phyloP scores from a whole-genome alignment of 2,113 vertebrate species.

The Nyctereutes procyonoides region DNA sequence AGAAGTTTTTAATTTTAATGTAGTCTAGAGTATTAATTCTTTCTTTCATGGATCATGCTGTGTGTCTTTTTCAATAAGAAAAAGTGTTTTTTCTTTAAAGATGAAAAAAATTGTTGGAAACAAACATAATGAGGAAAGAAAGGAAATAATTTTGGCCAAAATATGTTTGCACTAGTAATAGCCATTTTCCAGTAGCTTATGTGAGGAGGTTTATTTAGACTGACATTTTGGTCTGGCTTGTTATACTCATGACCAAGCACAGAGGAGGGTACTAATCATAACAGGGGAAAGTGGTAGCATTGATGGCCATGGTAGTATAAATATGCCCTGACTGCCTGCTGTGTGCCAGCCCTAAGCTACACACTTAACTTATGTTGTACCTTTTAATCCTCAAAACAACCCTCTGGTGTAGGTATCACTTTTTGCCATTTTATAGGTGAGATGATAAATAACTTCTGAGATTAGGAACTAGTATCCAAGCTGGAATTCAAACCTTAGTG shows the following conservation, averaged over 20 bases:
- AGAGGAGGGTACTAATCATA: background rate
- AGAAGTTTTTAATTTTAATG: background rate
- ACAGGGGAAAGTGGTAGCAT: background rate
- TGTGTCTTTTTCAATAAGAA: background rate
- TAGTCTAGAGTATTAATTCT: background rate
- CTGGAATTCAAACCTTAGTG: background rate
- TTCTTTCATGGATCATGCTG: background rate
- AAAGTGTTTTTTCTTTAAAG: background rate
- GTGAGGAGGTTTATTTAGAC: background rate
- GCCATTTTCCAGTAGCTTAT: background rate
- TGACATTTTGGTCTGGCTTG: background rate
- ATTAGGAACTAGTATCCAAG: background rate
- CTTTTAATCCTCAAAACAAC: background rate
- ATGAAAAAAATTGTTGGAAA: background rate
- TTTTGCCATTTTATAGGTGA: background rate
- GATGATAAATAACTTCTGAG: background rate
- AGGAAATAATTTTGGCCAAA: background rate
- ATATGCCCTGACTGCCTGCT: background rate
- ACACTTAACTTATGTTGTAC: background rate
- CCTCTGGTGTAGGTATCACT: background rate
- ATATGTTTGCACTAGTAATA: background rate
- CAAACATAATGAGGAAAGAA: background rate
- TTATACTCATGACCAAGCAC: background rate
- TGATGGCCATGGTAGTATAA: background rate
- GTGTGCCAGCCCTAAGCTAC: background rate